Conservation (phyloP, 2,888 invertebrate genomes). For the Oithona nana region DNA sequence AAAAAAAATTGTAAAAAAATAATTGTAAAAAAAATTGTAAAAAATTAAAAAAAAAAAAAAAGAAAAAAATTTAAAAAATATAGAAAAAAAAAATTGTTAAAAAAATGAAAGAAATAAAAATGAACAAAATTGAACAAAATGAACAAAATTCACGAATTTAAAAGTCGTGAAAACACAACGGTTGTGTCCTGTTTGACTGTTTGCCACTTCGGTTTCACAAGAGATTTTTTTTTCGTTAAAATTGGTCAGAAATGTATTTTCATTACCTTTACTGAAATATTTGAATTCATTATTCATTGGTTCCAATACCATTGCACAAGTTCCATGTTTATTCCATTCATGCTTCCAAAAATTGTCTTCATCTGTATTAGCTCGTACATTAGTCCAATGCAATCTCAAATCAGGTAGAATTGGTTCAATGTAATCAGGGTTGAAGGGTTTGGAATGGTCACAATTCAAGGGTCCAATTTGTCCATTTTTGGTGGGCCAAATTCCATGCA, state of each 20-base stretch:
- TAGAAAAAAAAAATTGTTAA: too few relatives aligned
- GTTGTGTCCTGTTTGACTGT: too few relatives aligned
- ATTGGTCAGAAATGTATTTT: background rate
- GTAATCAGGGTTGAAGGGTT: slow-evolving; percentile 42
- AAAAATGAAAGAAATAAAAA: too few relatives aligned
- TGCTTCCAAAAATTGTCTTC: slow-evolving; percentile 53
- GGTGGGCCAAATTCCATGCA: slow-evolving; percentile 68
- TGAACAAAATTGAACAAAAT: too few relatives aligned
- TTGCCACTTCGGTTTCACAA: too few relatives aligned
- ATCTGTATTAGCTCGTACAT: slow-evolving; percentile 48
- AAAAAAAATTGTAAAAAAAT: too few relatives aligned
- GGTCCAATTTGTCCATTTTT: slow-evolving; percentile 46
- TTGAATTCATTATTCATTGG: slow-evolving; percentile 41
- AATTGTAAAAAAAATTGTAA: too few relatives aligned
- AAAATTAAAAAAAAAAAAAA: too few relatives aligned
- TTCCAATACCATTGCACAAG: slow-evolving; percentile 43
- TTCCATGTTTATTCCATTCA: slow-evolving; percentile 64
- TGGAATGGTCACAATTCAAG: slow-evolving; percentile 44
- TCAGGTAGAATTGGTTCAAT: slow-evolving; percentile 38
- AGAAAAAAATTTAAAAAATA: too few relatives aligned
- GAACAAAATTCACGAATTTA: too few relatives aligned
- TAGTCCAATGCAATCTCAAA: slow-evolving; percentile 45
- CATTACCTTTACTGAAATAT: slow-evolving; percentile 44
- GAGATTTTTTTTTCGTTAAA: background rate
- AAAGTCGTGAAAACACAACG: too few relatives aligned